phyloP scores from a whole-genome alignment of 2,888 invertebrate species.

The Antheraea yamamai region DNA sequence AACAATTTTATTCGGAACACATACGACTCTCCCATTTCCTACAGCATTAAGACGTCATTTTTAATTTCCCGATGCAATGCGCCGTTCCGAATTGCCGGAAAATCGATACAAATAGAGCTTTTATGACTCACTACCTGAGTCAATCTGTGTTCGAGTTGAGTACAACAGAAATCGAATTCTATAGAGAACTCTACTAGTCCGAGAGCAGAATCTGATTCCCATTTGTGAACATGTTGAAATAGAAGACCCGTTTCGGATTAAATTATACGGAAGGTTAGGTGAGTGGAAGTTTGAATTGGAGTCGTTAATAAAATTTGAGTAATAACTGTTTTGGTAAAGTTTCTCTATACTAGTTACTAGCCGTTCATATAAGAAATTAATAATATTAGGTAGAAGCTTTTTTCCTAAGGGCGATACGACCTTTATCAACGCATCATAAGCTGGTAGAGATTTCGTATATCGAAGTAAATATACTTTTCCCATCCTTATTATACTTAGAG shows the following conservation, averaged over 20 bases:
- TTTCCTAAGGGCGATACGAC: background rate
- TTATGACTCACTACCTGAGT: slow-evolving; percentile 43
- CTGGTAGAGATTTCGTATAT: background rate
- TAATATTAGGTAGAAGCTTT: background rate
- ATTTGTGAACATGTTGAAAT: slow-evolving; percentile 30
- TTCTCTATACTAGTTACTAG: background rate
- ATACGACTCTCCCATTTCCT: slow-evolving; percentile 19
- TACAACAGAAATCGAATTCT: slow-evolving; percentile 39
- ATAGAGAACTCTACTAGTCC: slow-evolving; percentile 33
- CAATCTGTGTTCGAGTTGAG: slow-evolving; percentile 42
- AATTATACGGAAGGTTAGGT: slow-evolving; percentile 24
- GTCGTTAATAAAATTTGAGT: background rate
- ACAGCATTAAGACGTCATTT: slow-evolving; percentile 42
- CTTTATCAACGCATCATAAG: background rate
- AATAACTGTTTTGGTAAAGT: background rate
- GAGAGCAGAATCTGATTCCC: slow-evolving; percentile 36
- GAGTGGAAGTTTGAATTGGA: background rate
- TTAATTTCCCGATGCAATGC: slow-evolving; percentile 44
- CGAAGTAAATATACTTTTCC: background rate
- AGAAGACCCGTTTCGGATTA: slow-evolving; percentile 34
- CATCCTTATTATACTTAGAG: no score
- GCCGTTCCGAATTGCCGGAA: slow-evolving; percentile 30
- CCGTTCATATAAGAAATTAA: background rate
- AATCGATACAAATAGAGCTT: slow-evolving; percentile 38
- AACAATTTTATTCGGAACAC: background rate